Conservation (phyloP, 2,888 invertebrate genomes). For the Zaprionus bogoriensis region DNA sequence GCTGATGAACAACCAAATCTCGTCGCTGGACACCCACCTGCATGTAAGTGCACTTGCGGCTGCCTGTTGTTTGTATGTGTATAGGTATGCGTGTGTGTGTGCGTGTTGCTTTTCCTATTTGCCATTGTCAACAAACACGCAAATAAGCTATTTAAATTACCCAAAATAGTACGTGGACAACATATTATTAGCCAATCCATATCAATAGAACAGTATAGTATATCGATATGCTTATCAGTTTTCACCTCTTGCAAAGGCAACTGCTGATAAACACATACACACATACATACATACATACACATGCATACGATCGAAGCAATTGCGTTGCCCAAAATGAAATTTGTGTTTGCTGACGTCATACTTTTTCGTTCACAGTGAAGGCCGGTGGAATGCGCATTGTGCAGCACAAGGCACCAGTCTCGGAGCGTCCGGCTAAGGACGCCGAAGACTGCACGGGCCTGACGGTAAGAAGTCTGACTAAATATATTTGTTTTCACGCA, state of each 20-base stretch:
- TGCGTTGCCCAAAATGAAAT: constrained; percentile 18
- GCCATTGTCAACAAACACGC: constrained; percentile 8
- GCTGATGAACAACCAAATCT: constrained; percentile 88
- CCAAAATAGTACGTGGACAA: constrained; percentile 20
- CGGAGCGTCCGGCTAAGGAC: constrained; percentile 86
- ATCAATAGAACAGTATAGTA: constrained; percentile 25
- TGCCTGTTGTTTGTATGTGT: constrained; percentile 4
- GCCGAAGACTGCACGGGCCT: constrained; percentile 89
- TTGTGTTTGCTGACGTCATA: constrained; percentile 48
- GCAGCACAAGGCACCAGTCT: constrained; percentile 90
- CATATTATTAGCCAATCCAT: constrained; percentile 16
- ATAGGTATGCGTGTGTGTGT: constrained; percentile 6
- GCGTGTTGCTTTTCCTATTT: background rate
- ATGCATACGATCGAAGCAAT: constrained; percentile 6
- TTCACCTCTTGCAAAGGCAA: constrained; percentile 25
- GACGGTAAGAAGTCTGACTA: constrained; percentile 84
- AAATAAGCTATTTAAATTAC: background rate
- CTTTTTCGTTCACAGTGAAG: constrained; percentile 87
- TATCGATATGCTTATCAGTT: constrained; percentile 50
- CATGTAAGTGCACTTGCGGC: constrained; percentile 86
- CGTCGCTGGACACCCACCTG: constrained; percentile 95
- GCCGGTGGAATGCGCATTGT: constrained; percentile 96
- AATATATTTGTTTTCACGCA: too few relatives aligned
- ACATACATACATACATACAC: background rate
- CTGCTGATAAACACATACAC: constrained; percentile 47